Evolutionary conservation across 1,140 invertebrate genomes (phyloP).

Genomic region (Alviniconcha marisindica): DNA sequence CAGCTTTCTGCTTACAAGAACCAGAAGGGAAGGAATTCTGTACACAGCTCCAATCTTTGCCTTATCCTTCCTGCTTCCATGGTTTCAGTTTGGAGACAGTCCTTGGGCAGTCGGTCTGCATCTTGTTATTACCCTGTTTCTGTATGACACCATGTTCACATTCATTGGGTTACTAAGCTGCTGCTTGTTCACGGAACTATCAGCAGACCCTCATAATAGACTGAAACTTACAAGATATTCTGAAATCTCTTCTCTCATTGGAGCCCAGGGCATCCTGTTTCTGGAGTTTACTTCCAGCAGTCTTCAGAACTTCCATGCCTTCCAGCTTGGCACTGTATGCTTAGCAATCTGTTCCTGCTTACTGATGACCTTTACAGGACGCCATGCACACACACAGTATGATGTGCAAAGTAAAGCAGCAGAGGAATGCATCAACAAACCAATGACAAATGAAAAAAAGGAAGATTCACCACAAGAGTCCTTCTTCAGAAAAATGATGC

Average conservation of each 20-base stretch:
- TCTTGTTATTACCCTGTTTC: conserved; percentile 73
- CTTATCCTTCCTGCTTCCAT: conserved; percentile 74
- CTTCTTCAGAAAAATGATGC: conserved; percentile 50
- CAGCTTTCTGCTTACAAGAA: conserved; percentile 68
- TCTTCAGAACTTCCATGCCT: conserved; percentile 68
- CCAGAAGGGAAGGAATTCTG: conserved; percentile 71
- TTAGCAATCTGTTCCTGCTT: conserved; percentile 62
- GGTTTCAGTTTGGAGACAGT: conserved; percentile 73
- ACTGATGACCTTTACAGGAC: conserved; percentile 66
- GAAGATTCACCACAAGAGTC: conserved; percentile 26
- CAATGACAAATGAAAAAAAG: background rate
- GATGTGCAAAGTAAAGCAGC: conserved; percentile 46
- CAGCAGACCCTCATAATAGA: conserved; percentile 51
- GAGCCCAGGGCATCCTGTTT: conserved; percentile 58
- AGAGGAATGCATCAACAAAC: background rate
- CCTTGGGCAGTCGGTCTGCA: conserved; percentile 65
- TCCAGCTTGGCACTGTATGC: conserved; percentile 63
- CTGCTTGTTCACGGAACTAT: conserved; percentile 75
- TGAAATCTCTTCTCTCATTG: conserved; percentile 62
- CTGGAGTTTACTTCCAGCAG: conserved; percentile 61
- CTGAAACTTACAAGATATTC: conserved; percentile 58
- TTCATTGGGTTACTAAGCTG: conserved; percentile 74
- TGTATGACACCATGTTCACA: conserved; percentile 77
- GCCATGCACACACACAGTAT: conserved; percentile 64
- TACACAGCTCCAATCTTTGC: conserved; percentile 74